Evolutionary conservation across 2,888 invertebrate species (phyloP).

Genomic region (Dryocosmus kuriphilus): DNA sequence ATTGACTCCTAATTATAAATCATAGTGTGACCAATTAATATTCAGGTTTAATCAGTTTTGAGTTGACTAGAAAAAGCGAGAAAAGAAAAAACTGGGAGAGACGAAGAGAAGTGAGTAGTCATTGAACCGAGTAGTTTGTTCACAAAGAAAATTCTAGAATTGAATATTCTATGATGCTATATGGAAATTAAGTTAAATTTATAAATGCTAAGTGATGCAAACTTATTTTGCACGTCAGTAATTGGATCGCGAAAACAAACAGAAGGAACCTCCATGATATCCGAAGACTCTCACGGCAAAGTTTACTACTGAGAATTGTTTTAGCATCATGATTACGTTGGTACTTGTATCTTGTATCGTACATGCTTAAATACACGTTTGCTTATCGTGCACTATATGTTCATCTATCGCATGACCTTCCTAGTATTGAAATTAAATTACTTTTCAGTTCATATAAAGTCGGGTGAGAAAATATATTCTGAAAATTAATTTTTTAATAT

Average conservation of each 20-base stretch:
- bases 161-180: slow-evolving; percentile 10
- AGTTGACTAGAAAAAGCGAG: not conserved
- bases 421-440: not conserved
- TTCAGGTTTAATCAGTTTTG: too few relatives aligned
- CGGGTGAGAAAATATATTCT: not conserved
- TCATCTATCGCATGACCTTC: slow-evolving; percentile 10
- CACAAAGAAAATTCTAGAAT: not conserved
- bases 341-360: slow-evolving; percentile 47
- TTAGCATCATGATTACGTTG: slow-evolving; percentile 58
- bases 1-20: not conserved
- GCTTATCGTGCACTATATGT: slow-evolving; percentile 48
- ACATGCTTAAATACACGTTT: slow-evolving; percentile 37
- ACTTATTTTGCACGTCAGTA: slow-evolving; percentile 52
- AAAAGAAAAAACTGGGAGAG: not conserved
- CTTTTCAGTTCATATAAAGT: not conserved
- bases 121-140: not conserved
- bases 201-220: slow-evolving; percentile 28
- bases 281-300: slow-evolving; percentile 62
- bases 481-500: too few relatives aligned
- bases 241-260: slow-evolving; percentile 60
- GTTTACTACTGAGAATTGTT: slow-evolving; percentile 67
- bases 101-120: not conserved
- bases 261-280: slow-evolving; percentile 62
- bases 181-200: slow-evolving; percentile 14
- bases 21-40: too few relatives aligned